Conservation (phyloP, 2,113 vertebrate species). For the Uropsilus gracilis region DNA sequence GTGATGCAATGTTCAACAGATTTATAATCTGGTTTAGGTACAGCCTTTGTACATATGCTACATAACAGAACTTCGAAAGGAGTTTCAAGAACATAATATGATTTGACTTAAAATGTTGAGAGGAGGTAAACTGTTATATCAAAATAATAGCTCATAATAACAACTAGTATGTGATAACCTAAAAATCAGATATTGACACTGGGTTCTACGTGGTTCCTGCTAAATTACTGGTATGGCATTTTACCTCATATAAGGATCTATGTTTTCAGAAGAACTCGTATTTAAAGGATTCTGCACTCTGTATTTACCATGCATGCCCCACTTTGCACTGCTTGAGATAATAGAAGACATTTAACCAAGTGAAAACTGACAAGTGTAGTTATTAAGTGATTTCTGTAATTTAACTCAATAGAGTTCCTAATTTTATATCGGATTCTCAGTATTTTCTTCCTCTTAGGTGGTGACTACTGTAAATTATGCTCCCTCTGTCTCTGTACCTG, state of each 20-base stretch:
- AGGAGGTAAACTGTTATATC: neutral
- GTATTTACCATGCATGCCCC: neutral
- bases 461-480: neutral
- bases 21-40: conserved; percentile 9
- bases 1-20: neutral
- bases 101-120: conserved; percentile 14
- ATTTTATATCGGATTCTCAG: neutral
- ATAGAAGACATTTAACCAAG: neutral
- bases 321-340: neutral
- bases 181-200: neutral
- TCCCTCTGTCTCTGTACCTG: neutral
- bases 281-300: neutral
- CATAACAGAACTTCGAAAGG: neutral
- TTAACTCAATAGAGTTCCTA: neutral
- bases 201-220: neutral
- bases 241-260: neutral
- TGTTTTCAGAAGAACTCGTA: neutral
- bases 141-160: neutral
- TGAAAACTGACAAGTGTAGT: conserved; percentile 1
- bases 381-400: neutral
- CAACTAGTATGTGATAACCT: neutral
- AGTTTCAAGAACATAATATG: neutral
- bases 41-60: neutral
- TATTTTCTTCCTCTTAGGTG: neutral
- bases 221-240: neutral